Conservation (phyloP, 2,888 invertebrate genomes). For the Lasioglossum oenotherae region DNA sequence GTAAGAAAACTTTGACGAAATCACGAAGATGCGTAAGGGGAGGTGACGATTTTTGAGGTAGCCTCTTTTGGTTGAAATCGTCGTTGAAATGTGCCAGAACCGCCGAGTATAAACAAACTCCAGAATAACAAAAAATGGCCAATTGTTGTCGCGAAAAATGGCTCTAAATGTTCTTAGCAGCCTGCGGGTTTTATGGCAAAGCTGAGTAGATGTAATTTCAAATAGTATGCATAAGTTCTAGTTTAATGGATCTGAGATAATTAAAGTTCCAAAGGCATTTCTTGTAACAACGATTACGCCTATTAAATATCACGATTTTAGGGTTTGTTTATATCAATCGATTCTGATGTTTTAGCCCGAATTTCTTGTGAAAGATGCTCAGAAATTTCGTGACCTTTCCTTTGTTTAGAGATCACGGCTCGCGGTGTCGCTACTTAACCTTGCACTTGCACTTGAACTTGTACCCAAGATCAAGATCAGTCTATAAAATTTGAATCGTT, state of each 20-base stretch:
- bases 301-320: background rate
- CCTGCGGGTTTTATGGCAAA: background rate
- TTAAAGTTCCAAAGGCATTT: background rate
- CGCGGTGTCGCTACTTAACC: conserved; percentile 51
- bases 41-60: background rate
- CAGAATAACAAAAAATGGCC: background rate
- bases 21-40: background rate
- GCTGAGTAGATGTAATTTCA: no score
- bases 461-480: background rate
- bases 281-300: background rate
- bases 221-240: background rate
- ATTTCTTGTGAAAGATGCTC: background rate
- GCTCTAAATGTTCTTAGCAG: background rate
- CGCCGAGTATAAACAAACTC: background rate
- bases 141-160: background rate
- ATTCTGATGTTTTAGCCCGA: background rate
- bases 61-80: background rate
- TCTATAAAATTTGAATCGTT: background rate
- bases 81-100: background rate
- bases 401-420: conserved; percentile 18
- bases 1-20: background rate
- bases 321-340: background rate
- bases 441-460: conserved; percentile 8
- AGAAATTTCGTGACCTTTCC: conserved; percentile 3
- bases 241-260: background rate